phyloP scores from a whole-genome alignment of 1,140 invertebrate species.

The Cryptotermes secundus region DNA sequence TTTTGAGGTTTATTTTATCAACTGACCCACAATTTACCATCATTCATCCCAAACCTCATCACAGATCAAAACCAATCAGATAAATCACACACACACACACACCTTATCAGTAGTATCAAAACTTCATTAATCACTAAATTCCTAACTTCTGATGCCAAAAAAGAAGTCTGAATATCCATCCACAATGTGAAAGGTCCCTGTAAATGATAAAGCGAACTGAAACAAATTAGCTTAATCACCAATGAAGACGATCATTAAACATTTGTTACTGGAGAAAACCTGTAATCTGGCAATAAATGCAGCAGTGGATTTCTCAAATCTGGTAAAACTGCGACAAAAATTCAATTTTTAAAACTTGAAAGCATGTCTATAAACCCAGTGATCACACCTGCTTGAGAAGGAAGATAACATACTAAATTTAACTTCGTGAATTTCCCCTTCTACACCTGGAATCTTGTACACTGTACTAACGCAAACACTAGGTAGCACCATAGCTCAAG shows the following conservation, averaged over 20 bases:
- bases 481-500: too few species aligned
- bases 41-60: background rate
- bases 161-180: background rate
- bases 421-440: too few species aligned
- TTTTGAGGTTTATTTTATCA: background rate
- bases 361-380: too few species aligned
- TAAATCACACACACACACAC: background rate
- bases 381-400: too few species aligned
- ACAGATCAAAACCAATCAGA: background rate
- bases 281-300: too few species aligned
- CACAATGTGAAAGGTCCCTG: background rate
- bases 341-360: too few species aligned
- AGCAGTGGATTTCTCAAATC: background rate
- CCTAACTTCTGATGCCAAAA: background rate
- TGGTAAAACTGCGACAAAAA: background rate
- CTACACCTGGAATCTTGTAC: too few species aligned
- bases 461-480: too few species aligned
- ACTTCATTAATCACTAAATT: background rate
- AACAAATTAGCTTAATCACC: background rate
- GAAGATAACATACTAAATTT: too few species aligned
- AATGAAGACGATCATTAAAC: background rate
- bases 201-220: background rate
- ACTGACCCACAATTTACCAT: background rate
- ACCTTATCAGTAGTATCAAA: background rate
- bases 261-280: too few species aligned